Evolutionary conservation across 2,797 vertebrate species (phyloP), one percentile per base, ranked within the genome.

Genomic region (Onychomys torridus): DNA sequence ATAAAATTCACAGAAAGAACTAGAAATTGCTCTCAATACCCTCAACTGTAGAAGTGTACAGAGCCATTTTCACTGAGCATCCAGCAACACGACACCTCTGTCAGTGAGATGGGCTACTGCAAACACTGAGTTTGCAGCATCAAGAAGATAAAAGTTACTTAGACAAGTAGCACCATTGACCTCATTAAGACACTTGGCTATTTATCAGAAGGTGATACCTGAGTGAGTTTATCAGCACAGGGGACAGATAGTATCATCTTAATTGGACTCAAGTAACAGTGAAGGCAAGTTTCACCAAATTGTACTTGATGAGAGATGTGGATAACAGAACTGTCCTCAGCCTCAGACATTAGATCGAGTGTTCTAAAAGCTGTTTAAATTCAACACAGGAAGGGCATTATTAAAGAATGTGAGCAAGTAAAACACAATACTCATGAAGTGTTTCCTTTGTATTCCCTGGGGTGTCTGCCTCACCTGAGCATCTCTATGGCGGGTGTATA

Each of bases 401-500:
- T 93, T 93, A 83, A 46, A 95, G 32, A 71, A 92, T 89, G 46
- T 97, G 92, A 91, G 82, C 55, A 75, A 91, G 71, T 76, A 91
- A 87, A 71, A 93, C 3, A 0, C 83, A 93, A 96, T 77, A 52
- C n/a, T 40, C 85, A 77, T 27, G 84, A 94, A 46, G 76, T 34
- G 46, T 89, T 97, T 96, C 77, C 71, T 34, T 21, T 23, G 32
- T 90, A 93, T 96, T 89, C 96, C 77, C 97, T 79, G 12, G 78
- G 88, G 94, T 92, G 88, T 96, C 93, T 96, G 88, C 88, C 96
- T 97, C 90, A 96, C 92, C 90, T 84, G 88, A 76, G 61, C 88
- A 92, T 89, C 93, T 93, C 92, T 32, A 71, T 5, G 77, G 46
- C 55, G 65, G 52, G 40, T 81, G 23, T 81, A 92, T 97, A 97